Base-by-base conservation (phyloP, 2,113 vertebrate genomes). In the Paraplagusia blochii region DNA sequence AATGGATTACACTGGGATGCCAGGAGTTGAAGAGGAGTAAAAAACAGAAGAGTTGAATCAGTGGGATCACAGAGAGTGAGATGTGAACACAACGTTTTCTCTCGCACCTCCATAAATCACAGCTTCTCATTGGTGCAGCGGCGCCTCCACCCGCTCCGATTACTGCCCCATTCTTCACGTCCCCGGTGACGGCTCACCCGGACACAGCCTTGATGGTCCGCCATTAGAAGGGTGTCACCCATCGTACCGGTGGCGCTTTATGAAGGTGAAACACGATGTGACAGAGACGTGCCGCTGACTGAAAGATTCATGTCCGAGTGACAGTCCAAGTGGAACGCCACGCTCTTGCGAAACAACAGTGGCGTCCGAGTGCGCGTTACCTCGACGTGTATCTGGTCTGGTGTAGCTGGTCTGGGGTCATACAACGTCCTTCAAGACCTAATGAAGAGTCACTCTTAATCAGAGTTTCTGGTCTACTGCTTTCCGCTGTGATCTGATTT, bases 151-250 rank as follows among this genome's bases (percentile, higher is more conserved):
- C 77, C 72, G 64, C 81, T 87, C 66, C 66, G 58, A 84, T 78
- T 69, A 82, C 64, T 67, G 55, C 34, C 60, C 74, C 80, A 88
- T 85, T 66, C 69, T 58, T 84, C 84, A 86, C 46, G 6, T 38
- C 67, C 62, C 53, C 42, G 60, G 47, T 83, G 81, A 85, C 80
- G 81, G 83, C 80, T 89, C 54, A 84, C 87, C 83, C 69, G 79
- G 84, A 80, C 83, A 78, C 74, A 85, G 83, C 87, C 87, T 88
- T 88, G 85, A 84, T 81, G 74, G 69, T 74, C 66, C 70, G 74
- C 66, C 60, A 79, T 66, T 80, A 81, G 77, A 65, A 74, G 72
- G 58, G 61, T 84, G 81, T 83, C 83, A 80, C 34, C 51, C 70
- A 55, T 63, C 54, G 81, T 71, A 72, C 54, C 73, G 62, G 66